A percentile compares a stretch with the other conserved stretches of the same genome.
These are phyloP conservation scores for Coelinius sp. DNA, from an alignment of 2,888 invertebrate species.

Conservation along the genomic window DNA sequence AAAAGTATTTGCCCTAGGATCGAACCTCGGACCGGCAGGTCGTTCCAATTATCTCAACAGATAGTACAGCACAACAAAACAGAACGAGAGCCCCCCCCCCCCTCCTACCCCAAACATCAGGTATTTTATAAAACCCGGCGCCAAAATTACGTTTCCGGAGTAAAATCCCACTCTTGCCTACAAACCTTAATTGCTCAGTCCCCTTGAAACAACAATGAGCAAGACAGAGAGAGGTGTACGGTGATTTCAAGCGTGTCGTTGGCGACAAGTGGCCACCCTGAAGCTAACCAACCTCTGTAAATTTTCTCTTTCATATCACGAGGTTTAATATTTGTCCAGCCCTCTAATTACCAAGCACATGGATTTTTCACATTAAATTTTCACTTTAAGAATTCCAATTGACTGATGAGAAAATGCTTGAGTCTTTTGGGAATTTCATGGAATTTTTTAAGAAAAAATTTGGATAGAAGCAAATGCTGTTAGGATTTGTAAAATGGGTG, in stretches of 20 bases:
- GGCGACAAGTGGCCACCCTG: slow-evolving; percentile 8
- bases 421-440: too few relatives aligned
- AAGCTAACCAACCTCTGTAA: neutral
- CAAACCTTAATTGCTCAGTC: neutral
- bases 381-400: neutral
- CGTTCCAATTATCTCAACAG: neutral
- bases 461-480: too few relatives aligned
- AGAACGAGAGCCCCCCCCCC: too few relatives aligned
- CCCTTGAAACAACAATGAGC: neutral
- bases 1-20: too few relatives aligned
- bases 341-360: neutral
- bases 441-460: too few relatives aligned
- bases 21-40: too few relatives aligned
- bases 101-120: neutral
- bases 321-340: slow-evolving; percentile 3
- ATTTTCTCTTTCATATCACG: neutral
- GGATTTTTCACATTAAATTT: neutral
- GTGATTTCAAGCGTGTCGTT: slow-evolving; percentile 7
- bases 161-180: neutral
- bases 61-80: too few relatives aligned
- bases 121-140: neutral
- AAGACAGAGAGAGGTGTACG: neutral
- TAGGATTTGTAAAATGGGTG: too few relatives aligned
- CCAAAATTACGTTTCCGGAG: slow-evolving; percentile 6
- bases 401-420: too few relatives aligned